A percentile compares a stretch with the other conserved stretches of the same genome.
phyloP scores from a whole-genome alignment of 2,797 vertebrate genomes.

The Lepus oiostolus region DNA sequence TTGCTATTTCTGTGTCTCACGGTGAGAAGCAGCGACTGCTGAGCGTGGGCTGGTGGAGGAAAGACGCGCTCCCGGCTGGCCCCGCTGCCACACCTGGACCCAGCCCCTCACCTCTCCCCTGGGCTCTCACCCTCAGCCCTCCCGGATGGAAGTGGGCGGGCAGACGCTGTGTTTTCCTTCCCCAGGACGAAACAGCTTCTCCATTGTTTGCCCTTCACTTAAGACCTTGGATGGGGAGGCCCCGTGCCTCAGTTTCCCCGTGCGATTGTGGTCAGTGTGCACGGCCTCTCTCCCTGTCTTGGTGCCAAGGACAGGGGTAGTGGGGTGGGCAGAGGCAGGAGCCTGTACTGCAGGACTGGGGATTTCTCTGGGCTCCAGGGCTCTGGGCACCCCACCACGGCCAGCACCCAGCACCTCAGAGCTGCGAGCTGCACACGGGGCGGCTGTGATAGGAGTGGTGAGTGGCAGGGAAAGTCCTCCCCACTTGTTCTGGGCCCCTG shows the following conservation, averaged over 20 bases:
- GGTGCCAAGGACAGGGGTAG: neutral
- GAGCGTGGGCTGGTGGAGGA: neutral
- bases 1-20: neutral
- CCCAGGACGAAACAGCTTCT: neutral
- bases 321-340: neutral
- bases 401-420: neutral
- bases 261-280: neutral
- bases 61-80: neutral
- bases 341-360: neutral
- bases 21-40: neutral
- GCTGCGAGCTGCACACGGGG: neutral
- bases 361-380: neutral
- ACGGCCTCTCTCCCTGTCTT: neutral
- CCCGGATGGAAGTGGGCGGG: neutral
- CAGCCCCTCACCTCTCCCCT: no score
- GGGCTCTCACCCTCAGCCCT: neutral
- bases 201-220: neutral
- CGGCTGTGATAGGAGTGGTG: neutral
- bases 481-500: neutral
- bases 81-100: rapidly evolving
- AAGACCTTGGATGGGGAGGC: neutral
- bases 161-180: neutral
- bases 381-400: no score
- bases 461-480: neutral
- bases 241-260: neutral